Evolutionary conservation across 2,797 vertebrate species (phyloP), one percentile per base, ranked within the genome.

Genomic region (Rhyacichthys aspro): DNA sequence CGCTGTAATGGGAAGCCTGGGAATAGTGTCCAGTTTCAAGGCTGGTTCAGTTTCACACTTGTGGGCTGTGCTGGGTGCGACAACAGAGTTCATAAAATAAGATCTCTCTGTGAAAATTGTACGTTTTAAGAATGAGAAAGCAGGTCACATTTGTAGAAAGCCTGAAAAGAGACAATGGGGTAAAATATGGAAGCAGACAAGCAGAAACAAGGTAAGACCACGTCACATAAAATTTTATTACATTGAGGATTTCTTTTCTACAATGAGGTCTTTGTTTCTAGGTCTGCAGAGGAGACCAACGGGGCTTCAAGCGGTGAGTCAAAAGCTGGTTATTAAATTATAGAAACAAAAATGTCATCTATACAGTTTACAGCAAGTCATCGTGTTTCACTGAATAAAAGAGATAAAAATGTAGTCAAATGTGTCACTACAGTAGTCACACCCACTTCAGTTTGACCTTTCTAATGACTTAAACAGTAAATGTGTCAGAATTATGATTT

Each of bases 91-190:
- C 59, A 44, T 37, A 3, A 55, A 61, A 58, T n/a, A 58, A 43
- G 49, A 62, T 44, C 17, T 61, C 36, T 70, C 55, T 5, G 18
- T 36, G 12, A 53, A 53, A 10, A 39, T 14, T 38, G 1, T 17
- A 14, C 11, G 2, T 50, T 38, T 17, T 41, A 2, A 81, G 9
- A 0, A 87, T 90, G 83, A 87, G 70, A 48, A 88, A 86, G 64
- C 80, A 32, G 7, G 81, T 86, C 5, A 85, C 75, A 1, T 88
- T 88, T 78, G 78, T 72, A 6, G 86, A 88, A 47, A 74, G 75
- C 44, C 47, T 66, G 43, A 71, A 69, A 62, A 82, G 43, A 37
- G 72, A 87, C 9, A 70, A 59, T 42, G 2, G 70, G 15, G 52
- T 76, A 17, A 78, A 67, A 53, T 61, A 59, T 34, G 63, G 53